These are phyloP conservation scores for Pachliopta kotzebuea DNA, from an alignment of 2,888 invertebrate species.

Conservation along the genomic window DNA sequence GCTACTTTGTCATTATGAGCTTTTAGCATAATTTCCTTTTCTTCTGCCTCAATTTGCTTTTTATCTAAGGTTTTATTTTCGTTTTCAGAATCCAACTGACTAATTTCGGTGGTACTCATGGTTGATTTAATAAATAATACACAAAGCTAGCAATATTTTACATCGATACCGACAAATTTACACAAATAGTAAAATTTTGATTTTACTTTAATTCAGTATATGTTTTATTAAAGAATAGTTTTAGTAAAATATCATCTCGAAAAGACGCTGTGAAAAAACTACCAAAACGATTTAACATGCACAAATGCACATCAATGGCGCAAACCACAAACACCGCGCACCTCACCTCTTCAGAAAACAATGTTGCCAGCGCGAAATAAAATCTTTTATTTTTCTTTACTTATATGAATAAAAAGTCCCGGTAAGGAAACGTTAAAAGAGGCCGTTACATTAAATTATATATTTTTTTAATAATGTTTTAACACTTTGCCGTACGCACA, in stretches of 20 bases:
- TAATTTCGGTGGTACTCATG: conserved; percentile 65
- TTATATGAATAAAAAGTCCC: too few species aligned
- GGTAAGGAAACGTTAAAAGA: too few species aligned
- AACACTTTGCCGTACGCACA: too few species aligned
- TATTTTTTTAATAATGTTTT: too few species aligned
- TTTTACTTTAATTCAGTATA: background rate
- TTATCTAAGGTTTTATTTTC: conserved; percentile 81
- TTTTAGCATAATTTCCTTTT: conserved; percentile 82
- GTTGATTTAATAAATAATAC: conserved; percentile 34
- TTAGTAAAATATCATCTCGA: conserved; percentile 22
- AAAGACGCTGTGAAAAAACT: conserved; percentile 23
- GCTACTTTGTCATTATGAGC: conserved; percentile 77
- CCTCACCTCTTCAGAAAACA: background rate
- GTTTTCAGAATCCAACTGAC: conserved; percentile 62
- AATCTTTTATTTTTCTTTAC: background rate
- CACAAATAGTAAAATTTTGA: background rate
- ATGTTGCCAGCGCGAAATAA: conserved; percentile 8
- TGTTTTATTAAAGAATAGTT: conserved; percentile 6
- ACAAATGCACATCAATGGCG: conserved; percentile 25
- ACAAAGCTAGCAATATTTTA: conserved; percentile 24
- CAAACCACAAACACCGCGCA: conserved; percentile 11
- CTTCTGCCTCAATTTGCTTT: conserved; percentile 84
- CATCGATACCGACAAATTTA: conserved; percentile 6
- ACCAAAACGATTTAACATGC: conserved; percentile 16
- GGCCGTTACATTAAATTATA: too few species aligned